Base-by-base conservation (phyloP, 2,888 invertebrate species). In the Lapara coniferarum region DNA sequence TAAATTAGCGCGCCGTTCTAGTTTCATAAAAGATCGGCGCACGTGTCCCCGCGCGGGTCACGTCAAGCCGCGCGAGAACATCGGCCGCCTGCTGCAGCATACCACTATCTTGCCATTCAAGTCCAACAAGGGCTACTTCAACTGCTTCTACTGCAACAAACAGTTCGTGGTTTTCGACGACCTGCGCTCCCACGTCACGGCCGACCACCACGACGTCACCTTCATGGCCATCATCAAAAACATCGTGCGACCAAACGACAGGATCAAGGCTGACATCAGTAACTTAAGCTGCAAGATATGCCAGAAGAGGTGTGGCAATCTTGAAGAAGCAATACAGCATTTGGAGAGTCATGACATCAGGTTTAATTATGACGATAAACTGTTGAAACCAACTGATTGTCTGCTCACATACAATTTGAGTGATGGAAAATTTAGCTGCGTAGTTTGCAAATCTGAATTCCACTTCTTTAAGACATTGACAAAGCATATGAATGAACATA, bases 401-500 rank as follows among this genome's bases (percentile, higher is more conserved):
- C 25, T 72, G 8, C 30, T 72, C 14, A 12, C 56, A 4, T 72
- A 70, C 44, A 56, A 70, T 52, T 53, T 71, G 37, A 69, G 66
- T 3, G 63, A 71, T 19, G 71, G 69, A 2, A 67, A 67, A 25
- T 71, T 69, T 16, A 67, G 46, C 10, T 73, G 74, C 30, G 70
- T 70, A 2, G 57, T 84, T 12, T 85, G 84, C 56, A 71, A 77
- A 7, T 72, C 70, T 10, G 78, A 82, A 44, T 85, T 84, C 68
- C 83, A 84, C 57, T 82, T 83, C 0, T 85, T 85, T 69, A 75
- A 83, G 66, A 81, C 81, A 0, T 66, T 85, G 6, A 83, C 84
- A 0, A 80, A 78, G 8, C 91, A 91, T 76, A 78, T 90, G 67
- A 90, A 89, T 56, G 85, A 85, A 37, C 89, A 91, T 63, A 88